Percentiles rank a stretch among this genome's conserved stretches.
Conservation (phyloP, 2,113 vertebrate species). For the Gymnarchus niloticus region DNA sequence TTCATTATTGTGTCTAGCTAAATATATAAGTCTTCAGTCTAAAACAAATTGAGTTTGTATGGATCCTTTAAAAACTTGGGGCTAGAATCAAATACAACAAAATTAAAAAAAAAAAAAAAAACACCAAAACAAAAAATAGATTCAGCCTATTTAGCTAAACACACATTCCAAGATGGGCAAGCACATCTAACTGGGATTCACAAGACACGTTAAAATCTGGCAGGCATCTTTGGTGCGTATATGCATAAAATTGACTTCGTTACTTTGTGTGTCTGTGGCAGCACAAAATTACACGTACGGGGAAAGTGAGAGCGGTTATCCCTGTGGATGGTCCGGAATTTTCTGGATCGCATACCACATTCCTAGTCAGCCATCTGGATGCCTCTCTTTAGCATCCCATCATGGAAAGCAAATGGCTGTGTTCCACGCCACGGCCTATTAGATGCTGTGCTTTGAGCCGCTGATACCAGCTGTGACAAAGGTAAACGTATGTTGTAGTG, state of each 20-base stretch:
- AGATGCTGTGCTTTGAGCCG: background rate
- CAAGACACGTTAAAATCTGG: background rate
- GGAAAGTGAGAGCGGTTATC: background rate
- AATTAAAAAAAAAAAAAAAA: background rate
- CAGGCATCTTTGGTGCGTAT: background rate
- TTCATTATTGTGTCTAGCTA: background rate
- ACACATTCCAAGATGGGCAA: too few relatives aligned
- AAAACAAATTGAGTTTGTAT: background rate
- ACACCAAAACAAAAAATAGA: background rate
- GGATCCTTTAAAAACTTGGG: background rate
- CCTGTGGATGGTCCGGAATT: background rate
- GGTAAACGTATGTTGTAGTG: background rate
- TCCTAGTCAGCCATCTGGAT: slow-evolving; percentile 2
- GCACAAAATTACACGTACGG: background rate
- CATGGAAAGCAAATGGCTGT: background rate
- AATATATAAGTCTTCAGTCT: background rate
- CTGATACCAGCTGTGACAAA: background rate
- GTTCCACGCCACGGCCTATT: background rate
- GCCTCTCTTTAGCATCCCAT: background rate
- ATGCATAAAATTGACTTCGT: background rate
- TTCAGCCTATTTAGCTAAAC: background rate
- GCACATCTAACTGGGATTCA: background rate
- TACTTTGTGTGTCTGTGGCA: background rate
- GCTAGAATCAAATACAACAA: background rate
- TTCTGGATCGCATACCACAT: background rate